These are phyloP conservation scores for Mionectes macconnelli DNA, from an alignment of 2,113 vertebrate genomes.

Conservation along the genomic window DNA sequence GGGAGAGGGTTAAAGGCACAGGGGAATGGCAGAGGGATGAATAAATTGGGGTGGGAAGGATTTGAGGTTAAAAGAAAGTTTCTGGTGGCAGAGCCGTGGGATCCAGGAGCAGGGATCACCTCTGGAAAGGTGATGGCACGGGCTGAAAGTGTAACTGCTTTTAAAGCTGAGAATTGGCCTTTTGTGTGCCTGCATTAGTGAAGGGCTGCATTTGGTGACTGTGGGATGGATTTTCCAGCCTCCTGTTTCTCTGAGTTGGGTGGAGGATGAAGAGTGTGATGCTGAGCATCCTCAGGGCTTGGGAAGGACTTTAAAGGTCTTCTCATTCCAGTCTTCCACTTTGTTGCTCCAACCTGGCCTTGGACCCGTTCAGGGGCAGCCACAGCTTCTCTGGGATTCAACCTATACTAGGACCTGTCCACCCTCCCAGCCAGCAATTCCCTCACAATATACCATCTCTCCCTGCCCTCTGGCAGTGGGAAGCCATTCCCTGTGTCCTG, in stretches of 20 bases:
- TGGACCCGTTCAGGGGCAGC: background rate
- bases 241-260: background rate
- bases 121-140: background rate
- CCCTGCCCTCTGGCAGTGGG: background rate
- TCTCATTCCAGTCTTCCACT: background rate
- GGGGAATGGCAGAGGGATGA: accelerated
- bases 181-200: accelerated
- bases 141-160: background rate
- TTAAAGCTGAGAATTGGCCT: background rate
- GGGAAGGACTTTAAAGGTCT: background rate
- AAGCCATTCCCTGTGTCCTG: background rate
- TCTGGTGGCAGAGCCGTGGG: background rate
- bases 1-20: background rate
- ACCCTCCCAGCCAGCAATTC: accelerated
- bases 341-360: background rate
- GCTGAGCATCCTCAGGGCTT: background rate
- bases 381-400: background rate
- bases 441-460: accelerated
- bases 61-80: background rate
- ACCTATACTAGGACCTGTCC: accelerated
- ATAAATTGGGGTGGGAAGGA: background rate
- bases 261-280: background rate
- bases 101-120: background rate
- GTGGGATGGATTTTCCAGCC: background rate
- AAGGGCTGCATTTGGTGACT: background rate